These are phyloP conservation scores for Acholoe squamosa DNA, from an alignment of 2,888 invertebrate species.

Conservation along the genomic window DNA sequence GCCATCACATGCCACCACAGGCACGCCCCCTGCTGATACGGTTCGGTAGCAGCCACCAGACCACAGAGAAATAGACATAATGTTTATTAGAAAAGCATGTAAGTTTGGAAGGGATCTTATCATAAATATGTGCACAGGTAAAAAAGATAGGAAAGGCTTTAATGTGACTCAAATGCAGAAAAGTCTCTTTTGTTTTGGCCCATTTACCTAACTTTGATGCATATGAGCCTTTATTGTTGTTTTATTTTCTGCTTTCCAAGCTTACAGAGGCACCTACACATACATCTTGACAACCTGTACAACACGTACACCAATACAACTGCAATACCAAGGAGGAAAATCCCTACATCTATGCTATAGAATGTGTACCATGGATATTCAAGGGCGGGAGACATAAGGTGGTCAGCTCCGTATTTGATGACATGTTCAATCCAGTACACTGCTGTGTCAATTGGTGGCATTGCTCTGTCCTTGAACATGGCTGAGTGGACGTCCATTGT, in stretches of 20 bases:
- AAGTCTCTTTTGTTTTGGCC: no score
- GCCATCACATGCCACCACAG: no score
- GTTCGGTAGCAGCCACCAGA: no score
- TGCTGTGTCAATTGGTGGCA: slow-evolving; percentile 70
- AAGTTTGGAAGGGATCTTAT: no score
- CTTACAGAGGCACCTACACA: background rate
- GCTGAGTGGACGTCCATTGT: slow-evolving; percentile 68
- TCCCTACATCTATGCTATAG: slow-evolving; percentile 69
- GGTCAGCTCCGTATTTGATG: slow-evolving; percentile 72
- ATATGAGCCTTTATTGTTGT: background rate
- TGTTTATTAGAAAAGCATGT: no score
- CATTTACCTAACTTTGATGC: no score
- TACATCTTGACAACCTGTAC: background rate
- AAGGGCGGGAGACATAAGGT: slow-evolving; percentile 70
- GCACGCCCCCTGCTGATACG: no score
- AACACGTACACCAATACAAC: background rate
- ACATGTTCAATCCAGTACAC: slow-evolving; percentile 75
- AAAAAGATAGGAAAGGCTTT: no score
- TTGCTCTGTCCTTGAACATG: slow-evolving; percentile 67
- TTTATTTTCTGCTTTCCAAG: background rate
- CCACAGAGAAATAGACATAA: no score
- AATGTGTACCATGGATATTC: slow-evolving; percentile 73
- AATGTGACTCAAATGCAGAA: no score
- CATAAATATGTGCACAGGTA: no score
- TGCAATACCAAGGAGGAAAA: background rate